Evolutionary conservation across 2,888 invertebrate genomes (phyloP).

Genomic region (Diarsia dahlii): DNA sequence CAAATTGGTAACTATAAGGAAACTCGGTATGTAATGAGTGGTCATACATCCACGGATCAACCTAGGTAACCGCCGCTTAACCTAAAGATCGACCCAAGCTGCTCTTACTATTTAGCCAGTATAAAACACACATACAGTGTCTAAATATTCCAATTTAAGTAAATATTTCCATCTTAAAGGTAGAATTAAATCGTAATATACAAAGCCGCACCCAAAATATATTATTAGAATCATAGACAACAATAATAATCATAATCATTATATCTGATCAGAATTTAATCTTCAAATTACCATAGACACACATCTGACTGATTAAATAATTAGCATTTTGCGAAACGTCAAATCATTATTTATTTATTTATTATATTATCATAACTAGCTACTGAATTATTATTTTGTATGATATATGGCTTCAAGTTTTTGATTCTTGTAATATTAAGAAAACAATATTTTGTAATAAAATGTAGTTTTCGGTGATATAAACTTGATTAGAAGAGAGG

Average conservation of each 20-base stretch:
- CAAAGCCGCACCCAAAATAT: conserved; percentile 3
- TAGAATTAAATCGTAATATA: not conserved
- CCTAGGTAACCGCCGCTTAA: too few relatives aligned
- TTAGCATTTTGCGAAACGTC: conserved; percentile 39
- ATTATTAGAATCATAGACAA: conserved; percentile 11
- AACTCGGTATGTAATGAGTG: too few relatives aligned
- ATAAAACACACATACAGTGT: too few relatives aligned
- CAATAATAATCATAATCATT: conserved; percentile 13
- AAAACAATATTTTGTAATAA: conserved; percentile 1
- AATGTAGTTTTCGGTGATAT: not conserved
- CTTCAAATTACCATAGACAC: conserved; percentile 35
- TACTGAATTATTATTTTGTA: conserved; percentile 26
- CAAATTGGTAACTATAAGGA: not conserved
- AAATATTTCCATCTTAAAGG: not conserved
- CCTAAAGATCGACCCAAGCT: too few relatives aligned
- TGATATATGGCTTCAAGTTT: not conserved
- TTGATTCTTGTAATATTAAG: not conserved
- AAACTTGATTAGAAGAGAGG: not conserved
- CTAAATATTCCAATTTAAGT: not conserved
- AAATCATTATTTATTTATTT: conserved; percentile 25
- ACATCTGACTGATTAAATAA: conserved; percentile 12
- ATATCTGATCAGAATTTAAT: conserved; percentile 18
- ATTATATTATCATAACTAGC: conserved; percentile 40
- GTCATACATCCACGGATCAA: too few relatives aligned
- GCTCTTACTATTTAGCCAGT: too few relatives aligned